phyloP scores from a whole-genome alignment of 2,113 vertebrate species.

The Mus musculus region DNA sequence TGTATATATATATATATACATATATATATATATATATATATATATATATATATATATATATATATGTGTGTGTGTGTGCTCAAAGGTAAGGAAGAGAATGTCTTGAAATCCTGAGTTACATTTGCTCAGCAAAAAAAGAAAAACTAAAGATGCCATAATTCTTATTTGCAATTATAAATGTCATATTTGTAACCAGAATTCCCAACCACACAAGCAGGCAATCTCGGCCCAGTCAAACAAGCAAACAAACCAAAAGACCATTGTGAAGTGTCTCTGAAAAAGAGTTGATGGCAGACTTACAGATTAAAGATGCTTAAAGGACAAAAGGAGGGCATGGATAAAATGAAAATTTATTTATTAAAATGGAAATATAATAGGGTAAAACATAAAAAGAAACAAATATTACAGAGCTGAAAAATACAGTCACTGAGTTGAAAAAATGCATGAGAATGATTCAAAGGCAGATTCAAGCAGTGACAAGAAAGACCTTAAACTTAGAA shows the following conservation, averaged over 20 bases:
- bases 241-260: background rate
- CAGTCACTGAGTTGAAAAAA: background rate
- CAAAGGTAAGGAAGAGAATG: background rate
- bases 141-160: background rate
- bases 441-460: background rate
- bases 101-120: background rate
- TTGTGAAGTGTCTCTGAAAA: background rate
- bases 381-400: background rate
- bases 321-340: background rate
- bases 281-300: background rate
- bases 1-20: too few species aligned
- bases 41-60: too few species aligned
- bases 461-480: background rate
- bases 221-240: background rate
- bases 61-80: too few species aligned
- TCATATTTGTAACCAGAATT: background rate
- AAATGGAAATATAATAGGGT: background rate
- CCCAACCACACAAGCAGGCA: background rate
- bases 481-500: background rate
- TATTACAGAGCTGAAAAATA: background rate
- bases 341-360: background rate
- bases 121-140: background rate
- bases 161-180: background rate
- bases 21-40: too few species aligned
- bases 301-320: background rate